These are phyloP conservation scores for Petroica traversi DNA, from an alignment of 2,113 vertebrate genomes.

Conservation along the genomic window DNA sequence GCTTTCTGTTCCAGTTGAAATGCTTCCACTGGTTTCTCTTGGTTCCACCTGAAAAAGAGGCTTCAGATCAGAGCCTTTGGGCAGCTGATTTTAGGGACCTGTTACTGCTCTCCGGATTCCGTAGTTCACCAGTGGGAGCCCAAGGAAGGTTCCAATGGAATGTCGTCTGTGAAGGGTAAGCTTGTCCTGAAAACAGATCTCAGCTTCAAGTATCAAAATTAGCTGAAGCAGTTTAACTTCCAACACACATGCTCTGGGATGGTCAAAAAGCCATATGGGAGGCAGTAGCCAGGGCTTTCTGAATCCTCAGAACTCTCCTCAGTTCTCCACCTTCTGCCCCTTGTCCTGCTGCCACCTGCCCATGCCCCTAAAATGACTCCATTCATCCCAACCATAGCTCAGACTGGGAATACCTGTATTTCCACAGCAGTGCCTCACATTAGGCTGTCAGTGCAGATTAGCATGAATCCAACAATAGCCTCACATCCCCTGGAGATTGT, in stretches of 20 bases:
- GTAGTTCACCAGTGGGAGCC: neutral
- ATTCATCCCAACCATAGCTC: neutral
- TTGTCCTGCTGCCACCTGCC: neutral
- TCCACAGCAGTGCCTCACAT: neutral
- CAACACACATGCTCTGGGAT: neutral
- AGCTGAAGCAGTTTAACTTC: neutral
- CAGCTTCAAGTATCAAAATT: neutral
- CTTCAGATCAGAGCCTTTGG: neutral
- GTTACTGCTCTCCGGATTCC: neutral
- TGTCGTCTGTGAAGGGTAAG: neutral
- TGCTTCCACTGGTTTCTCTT: neutral
- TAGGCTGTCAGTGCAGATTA: neutral
- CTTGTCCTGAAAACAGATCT: neutral
- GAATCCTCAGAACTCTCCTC: neutral
- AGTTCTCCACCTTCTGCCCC: neutral
- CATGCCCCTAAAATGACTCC: neutral
- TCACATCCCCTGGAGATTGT: neutral
- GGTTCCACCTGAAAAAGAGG: neutral
- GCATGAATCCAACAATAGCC: neutral
- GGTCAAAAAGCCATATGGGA: neutral
- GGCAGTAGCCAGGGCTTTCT: neutral
- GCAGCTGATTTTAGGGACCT: neutral
- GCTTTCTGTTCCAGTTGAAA: constrained; percentile 23
- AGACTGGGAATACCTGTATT: neutral
- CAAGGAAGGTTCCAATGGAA: neutral